Base-by-base conservation (phyloP, 2,888 invertebrate genomes). In the Orchesella flavescens region DNA sequence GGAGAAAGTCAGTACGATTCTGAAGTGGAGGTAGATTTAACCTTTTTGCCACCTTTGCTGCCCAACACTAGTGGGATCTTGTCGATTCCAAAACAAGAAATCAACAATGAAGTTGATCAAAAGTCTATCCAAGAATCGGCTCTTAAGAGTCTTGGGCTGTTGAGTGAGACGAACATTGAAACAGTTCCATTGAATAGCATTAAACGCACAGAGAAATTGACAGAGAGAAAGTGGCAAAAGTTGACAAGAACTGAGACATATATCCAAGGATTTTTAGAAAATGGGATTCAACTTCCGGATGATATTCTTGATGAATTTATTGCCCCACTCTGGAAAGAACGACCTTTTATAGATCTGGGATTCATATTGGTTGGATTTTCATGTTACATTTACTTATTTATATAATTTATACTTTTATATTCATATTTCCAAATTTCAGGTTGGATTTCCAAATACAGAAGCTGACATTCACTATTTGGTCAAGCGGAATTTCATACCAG, bases 291-390 rank as follows among this genome's bases (percentile, higher is more conserved):
- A n/a, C 88, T 93, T 23, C 89, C 92, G 12, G 88, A 91, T 0
- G 86, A 89, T 23, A 89, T 92, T 17, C 89, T 92, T 87, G 90
- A 91, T 79, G 90, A 90, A 86, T 87, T 92, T 49, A 87, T 93
- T 44, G 89, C 89, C 34, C 90, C 89, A 44, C 89, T 92, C 43
- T 93, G 93, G 93, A 92, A 91, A 88, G 89, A 91, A 71, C 89
- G 91, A 71, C 92, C 93, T 0, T 92, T 90, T 88, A 89, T 89
- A 21, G 88, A 89, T 4, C 90, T 89, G 19, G 93, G 93, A 5
- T 91, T 93, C 89, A 90, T 93, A 57, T 89, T 94, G 55, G 93
- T 93, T 89, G 93, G 92, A 73, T 94, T 93, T 90, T 94, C 94
- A 10, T n/a, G n/a, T n/a, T n/a, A n/a, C n/a, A n/a, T n/a, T n/a